Evolutionary conservation across 2,113 vertebrate species (phyloP).

Genomic region (Syngnathoides biaculeatus): DNA sequence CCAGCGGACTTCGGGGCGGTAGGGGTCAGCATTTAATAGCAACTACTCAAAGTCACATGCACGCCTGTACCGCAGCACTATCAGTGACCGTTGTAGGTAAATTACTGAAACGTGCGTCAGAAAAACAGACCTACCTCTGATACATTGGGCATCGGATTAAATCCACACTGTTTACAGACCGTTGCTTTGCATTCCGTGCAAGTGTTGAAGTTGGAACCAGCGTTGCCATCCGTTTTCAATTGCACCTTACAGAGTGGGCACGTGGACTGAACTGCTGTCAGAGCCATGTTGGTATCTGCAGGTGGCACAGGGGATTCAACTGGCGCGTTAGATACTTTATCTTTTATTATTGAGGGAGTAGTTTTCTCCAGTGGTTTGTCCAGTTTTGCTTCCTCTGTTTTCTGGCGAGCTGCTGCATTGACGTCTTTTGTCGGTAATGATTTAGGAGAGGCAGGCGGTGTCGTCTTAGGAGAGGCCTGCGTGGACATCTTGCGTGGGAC

Average conservation of each 20-base stretch:
- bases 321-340: constrained; percentile 31
- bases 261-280: constrained; percentile 36
- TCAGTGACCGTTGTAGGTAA: not conserved
- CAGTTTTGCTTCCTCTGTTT: constrained; percentile 49
- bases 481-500: constrained; percentile 58
- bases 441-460: constrained; percentile 59
- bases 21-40: not conserved
- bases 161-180: constrained; percentile 93
- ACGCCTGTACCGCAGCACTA: not conserved
- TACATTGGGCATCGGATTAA: constrained; percentile 85
- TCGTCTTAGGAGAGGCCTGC: constrained; percentile 42
- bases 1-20: not conserved
- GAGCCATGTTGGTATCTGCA: constrained; percentile 16
- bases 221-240: constrained; percentile 78
- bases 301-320: constrained; percentile 24
- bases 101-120: not conserved
- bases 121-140: constrained; percentile 60
- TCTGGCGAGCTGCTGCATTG: constrained; percentile 42
- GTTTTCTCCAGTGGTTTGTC: constrained; percentile 58
- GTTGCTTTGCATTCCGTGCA: constrained; percentile 88
- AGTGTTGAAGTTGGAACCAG: constrained; percentile 82
- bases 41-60: not conserved
- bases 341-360: constrained; percentile 41
- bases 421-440: constrained; percentile 23
- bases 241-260: constrained; percentile 88